Base-by-base conservation (phyloP, 2,113 vertebrate species). In the Eubucco bourcierii region DNA sequence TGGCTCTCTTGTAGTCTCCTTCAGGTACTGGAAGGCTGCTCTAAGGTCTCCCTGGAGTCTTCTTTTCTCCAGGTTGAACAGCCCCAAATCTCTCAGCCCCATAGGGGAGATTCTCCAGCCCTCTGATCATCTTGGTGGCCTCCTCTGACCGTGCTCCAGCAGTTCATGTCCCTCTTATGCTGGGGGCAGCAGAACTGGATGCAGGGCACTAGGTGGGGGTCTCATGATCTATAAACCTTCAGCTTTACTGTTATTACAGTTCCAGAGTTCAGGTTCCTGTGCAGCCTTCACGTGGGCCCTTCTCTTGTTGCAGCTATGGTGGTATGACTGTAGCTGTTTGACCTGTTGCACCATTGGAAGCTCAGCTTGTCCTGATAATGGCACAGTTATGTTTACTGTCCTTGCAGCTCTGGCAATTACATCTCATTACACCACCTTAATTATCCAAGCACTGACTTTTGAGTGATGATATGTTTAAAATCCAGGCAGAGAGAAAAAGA, bases 351-450 rank as follows among this genome's bases (percentile, higher is more conserved):
- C 83, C 91, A 93, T 10, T 91, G 88, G 82, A 86, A 94, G 88
- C 63, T 95, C 91, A 93, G 59, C 59, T 74, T 93, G 81, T 93
- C 76, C 95, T 95, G 90, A 85, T 93, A 93, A 68, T 83, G 41
- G 46, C 2, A 18, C 90, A 89, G 78, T 91, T 96, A 29, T 97
- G 90, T 97, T 96, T 97, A 90, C 96, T 95, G 95, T 96, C 89
- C 95, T 96, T 96, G 94, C 82, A 91, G 66, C 60, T 91, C 93
- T 94, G 61, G 86, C 90, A 82, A 82, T 96, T 97, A 90, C 88
- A n/a, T 82, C 81, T 92, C 18, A 59, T 96, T 93, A 91, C 94
- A 91, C 11, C 90, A 90, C 77, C 50, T 86, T 90, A 93, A 88
- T 96, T 96, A 93, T 95, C 94, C 85, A 95, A 72, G 50, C 44